Conservation (phyloP, 2,113 vertebrate species). For the Brienomyrus brachyistius region DNA sequence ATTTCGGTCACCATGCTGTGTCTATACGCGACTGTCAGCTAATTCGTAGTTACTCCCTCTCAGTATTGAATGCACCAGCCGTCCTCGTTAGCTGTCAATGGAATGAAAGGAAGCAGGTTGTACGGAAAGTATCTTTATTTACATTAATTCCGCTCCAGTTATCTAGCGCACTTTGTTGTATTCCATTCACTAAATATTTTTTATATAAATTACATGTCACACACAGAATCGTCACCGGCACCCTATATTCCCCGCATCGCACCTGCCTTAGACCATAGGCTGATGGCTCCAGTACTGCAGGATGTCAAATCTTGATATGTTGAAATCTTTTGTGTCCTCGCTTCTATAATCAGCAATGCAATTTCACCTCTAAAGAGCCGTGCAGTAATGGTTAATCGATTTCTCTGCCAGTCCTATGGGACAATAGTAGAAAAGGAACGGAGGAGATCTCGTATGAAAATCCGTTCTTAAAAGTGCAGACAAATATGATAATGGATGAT, state of each 20-base stretch:
- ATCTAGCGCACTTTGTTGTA: background rate
- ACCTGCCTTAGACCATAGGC: background rate
- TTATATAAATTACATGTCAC: background rate
- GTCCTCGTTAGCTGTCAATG: conserved; percentile 21
- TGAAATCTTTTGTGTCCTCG: conserved; percentile 19
- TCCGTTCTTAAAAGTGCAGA: conserved; percentile 55
- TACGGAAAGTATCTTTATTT: conserved; percentile 9
- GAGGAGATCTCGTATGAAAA: conserved; percentile 57
- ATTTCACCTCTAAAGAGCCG: conserved; percentile 20
- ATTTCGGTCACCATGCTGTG: conserved; percentile 28
- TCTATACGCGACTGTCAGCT: conserved; percentile 19
- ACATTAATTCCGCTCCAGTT: background rate
- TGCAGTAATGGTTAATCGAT: conserved; percentile 15
- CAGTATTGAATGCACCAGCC: background rate
- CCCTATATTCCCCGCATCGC: background rate
- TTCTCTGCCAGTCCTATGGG: conserved; percentile 11
- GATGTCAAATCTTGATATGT: conserved; percentile 18
- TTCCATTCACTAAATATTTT: background rate
- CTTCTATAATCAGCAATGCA: conserved; percentile 8
- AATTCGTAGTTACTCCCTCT: background rate
- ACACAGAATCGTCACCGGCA: background rate
- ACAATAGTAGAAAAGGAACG: conserved; percentile 28
- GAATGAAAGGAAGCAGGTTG: conserved; percentile 20
- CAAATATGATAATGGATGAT: conserved; percentile 60
- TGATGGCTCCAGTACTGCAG: background rate